Evolutionary conservation across 2,888 invertebrate genomes (phyloP).

Genomic region (Apomyelois bistriatella): DNA sequence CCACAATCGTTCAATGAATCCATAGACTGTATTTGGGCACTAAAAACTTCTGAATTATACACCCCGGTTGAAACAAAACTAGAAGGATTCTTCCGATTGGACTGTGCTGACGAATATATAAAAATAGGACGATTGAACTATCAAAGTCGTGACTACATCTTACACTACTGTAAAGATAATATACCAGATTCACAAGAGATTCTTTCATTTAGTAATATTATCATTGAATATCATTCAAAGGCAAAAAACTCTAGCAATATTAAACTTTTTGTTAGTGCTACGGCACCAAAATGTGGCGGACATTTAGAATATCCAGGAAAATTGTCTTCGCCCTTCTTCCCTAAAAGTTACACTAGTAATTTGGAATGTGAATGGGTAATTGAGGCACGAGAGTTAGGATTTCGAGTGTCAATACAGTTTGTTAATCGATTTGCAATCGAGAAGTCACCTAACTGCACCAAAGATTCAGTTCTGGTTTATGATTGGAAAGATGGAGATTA

Average conservation of each 20-base stretch:
- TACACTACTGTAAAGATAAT: constrained; percentile 81
- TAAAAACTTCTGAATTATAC: background rate
- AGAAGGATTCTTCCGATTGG: constrained; percentile 44
- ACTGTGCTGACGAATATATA: constrained; percentile 61
- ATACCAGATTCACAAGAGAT: constrained; percentile 59
- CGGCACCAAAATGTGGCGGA: constrained; percentile 85
- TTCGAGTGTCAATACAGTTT: constrained; percentile 84
- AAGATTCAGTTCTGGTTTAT: constrained; percentile 86
- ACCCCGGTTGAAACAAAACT: constrained; percentile 47
- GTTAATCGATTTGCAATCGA: constrained; percentile 87
- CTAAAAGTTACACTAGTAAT: constrained; percentile 84
- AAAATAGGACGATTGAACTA: constrained; percentile 41
- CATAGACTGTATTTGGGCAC: constrained; percentile 87
- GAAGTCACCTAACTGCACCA: constrained; percentile 82
- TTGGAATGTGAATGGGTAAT: constrained; percentile 91
- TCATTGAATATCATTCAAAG: constrained; percentile 85
- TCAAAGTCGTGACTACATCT: constrained; percentile 46
- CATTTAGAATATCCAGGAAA: constrained; percentile 53
- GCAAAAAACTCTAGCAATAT: constrained; percentile 39
- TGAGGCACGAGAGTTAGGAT: constrained; percentile 78
- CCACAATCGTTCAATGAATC: constrained; percentile 59
- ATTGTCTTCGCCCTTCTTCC: constrained; percentile 82
- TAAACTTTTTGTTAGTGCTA: constrained; percentile 40
- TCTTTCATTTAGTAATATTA: constrained; percentile 75
- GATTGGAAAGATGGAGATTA: constrained; percentile 79